Conservation (phyloP, 2,113 vertebrate genomes). For the Lagopus muta region DNA sequence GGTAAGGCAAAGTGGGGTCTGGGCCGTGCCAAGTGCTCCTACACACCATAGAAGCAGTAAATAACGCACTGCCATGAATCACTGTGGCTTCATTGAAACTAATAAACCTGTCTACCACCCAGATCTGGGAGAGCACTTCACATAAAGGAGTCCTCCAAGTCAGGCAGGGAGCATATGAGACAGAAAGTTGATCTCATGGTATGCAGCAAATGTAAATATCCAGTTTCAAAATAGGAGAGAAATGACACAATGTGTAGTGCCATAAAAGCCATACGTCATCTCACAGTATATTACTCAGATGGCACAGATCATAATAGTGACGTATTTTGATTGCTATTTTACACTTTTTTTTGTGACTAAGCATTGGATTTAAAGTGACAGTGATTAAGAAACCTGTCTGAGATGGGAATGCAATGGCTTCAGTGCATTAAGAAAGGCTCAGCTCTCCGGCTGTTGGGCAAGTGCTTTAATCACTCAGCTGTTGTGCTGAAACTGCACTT, state of each 20-base stretch:
- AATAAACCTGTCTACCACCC: conserved; percentile 3
- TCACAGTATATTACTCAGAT: neutral
- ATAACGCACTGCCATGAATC: neutral
- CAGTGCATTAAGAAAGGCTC: neutral
- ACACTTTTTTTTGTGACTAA: neutral
- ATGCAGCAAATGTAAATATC: conserved; percentile 42
- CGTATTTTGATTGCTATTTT: neutral
- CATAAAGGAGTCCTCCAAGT: neutral
- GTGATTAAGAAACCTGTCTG: neutral
- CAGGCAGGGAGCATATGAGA: neutral
- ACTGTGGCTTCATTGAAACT: neutral
- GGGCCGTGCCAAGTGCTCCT: neutral
- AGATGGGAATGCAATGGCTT: neutral
- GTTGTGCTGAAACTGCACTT: neutral
- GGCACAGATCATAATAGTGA: neutral
- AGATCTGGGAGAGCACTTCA: neutral
- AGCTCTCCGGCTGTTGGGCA: conserved; percentile 18
- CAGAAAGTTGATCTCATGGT: neutral
- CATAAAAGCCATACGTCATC: neutral
- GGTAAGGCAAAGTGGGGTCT: neutral
- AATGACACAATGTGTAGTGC: neutral
- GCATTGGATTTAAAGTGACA: neutral
- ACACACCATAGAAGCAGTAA: neutral
- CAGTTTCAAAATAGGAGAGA: conserved; percentile 41
- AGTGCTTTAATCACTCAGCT: neutral